Evolutionary conservation across 2,113 vertebrate species (phyloP).

Genomic region (Mandrillus leucophaeus): DNA sequence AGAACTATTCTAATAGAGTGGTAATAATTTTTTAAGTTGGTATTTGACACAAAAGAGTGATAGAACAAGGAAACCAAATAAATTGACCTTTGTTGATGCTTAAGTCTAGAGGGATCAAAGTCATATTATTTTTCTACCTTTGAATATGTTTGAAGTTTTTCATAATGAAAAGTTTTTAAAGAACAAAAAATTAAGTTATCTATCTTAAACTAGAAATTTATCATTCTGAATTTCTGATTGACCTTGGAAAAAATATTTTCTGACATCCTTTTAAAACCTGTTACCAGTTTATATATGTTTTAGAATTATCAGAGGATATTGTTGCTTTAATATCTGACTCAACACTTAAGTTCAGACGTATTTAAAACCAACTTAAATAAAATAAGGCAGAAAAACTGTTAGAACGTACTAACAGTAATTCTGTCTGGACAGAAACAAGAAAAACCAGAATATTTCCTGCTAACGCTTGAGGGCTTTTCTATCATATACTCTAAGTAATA

Average conservation of each 20-base stretch:
- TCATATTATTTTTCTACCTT: neutral
- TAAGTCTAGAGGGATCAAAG: neutral
- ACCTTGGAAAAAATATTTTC: neutral
- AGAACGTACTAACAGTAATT: constrained; percentile 52
- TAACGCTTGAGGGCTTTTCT: constrained; percentile 56
- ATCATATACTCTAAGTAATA: constrained; percentile 67
- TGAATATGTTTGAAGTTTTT: neutral
- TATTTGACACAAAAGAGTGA: neutral
- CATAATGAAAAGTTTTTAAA: neutral
- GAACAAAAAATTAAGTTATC: neutral
- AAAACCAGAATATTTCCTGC: constrained; percentile 74
- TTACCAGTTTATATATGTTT: neutral
- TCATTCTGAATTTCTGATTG: neutral
- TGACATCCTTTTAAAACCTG: neutral
- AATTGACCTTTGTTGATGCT: neutral
- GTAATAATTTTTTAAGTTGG: neutral
- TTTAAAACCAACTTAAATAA: constrained; percentile 38
- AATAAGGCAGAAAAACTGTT: constrained; percentile 11
- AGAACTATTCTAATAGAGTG: neutral
- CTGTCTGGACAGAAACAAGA: constrained; percentile 52
- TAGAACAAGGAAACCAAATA: neutral
- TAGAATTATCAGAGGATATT: neutral
- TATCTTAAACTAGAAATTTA: neutral
- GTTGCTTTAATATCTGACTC: neutral
- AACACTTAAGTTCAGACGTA: neutral